A percentile compares a stretch with the other conserved stretches of the same genome.
Conservation (phyloP, 2,113 vertebrate species). For the Brevimyrus niger region DNA sequence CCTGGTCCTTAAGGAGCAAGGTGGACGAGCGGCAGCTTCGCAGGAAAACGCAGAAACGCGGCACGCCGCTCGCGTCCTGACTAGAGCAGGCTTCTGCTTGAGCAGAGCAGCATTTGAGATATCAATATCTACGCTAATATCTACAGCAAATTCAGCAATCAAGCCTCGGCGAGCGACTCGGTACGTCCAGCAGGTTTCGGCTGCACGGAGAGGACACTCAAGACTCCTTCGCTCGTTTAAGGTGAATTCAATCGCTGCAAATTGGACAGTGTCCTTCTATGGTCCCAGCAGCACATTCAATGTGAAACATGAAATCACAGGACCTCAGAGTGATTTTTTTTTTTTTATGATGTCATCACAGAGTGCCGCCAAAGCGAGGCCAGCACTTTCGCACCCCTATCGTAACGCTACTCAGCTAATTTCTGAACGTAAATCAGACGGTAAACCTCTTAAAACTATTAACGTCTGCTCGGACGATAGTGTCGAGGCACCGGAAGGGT, state of each 20-base stretch:
- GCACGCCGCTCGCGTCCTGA: neutral
- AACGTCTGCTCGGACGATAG: neutral
- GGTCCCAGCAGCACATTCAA: neutral
- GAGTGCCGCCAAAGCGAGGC: neutral
- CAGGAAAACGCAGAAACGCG: neutral
- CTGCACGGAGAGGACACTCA: neutral
- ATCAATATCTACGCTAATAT: neutral
- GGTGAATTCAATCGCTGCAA: neutral
- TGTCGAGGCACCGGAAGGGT: neutral
- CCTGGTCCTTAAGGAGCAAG: neutral
- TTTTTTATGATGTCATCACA: neutral
- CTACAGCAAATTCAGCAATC: neutral
- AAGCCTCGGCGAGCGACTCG: neutral
- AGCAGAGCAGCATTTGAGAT: neutral
- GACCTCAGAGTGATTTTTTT: neutral
- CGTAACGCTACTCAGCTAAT: neutral
- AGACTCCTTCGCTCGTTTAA: neutral
- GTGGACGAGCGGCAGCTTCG: neutral
- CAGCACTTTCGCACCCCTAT: neutral
- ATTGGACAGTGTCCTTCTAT: neutral
- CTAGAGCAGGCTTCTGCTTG: neutral
- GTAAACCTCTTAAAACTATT: constrained; percentile 1
- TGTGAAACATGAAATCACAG: neutral
- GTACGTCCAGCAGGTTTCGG: neutral
- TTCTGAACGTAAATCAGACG: neutral